A percentile compares a stretch with the other conserved stretches of the same genome.
Evolutionary conservation across 2,797 vertebrate genomes (phyloP).

Genomic region (Gymnocypris eckloni): DNA sequence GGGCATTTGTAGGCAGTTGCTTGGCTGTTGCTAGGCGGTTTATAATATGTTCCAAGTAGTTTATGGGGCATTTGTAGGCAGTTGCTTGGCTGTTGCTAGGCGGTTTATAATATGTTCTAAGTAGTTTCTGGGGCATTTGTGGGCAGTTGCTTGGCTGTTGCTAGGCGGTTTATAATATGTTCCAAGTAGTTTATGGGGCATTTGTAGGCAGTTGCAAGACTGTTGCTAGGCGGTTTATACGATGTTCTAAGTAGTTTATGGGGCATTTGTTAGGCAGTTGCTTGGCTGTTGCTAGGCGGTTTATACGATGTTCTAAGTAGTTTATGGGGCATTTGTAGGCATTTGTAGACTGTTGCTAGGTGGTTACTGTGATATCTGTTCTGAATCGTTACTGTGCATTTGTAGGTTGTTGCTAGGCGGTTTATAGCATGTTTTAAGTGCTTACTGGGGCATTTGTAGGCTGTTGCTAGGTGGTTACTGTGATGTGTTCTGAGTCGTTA

Average conservation of each 20-base stretch:
- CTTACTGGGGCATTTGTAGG: background rate
- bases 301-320: background rate
- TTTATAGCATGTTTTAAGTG: background rate
- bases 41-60: background rate
- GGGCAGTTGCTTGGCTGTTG: background rate
- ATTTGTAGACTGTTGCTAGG: background rate
- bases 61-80: background rate
- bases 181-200: background rate
- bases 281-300: too few relatives aligned
- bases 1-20: background rate
- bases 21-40: background rate
- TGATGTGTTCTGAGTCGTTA: fast-evolving
- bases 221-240: background rate
- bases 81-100: background rate
- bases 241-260: background rate
- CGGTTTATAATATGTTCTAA: background rate
- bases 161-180: background rate
- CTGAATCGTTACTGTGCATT: background rate
- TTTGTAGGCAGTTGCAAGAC: background rate
- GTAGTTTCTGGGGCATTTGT: too few relatives aligned
- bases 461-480: background rate
- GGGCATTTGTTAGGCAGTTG: background rate
- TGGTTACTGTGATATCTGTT: background rate
- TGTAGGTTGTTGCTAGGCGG: background rate
- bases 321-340: background rate